phyloP scores from a whole-genome alignment of 2,797 vertebrate species.

The Siniperca undulata region DNA sequence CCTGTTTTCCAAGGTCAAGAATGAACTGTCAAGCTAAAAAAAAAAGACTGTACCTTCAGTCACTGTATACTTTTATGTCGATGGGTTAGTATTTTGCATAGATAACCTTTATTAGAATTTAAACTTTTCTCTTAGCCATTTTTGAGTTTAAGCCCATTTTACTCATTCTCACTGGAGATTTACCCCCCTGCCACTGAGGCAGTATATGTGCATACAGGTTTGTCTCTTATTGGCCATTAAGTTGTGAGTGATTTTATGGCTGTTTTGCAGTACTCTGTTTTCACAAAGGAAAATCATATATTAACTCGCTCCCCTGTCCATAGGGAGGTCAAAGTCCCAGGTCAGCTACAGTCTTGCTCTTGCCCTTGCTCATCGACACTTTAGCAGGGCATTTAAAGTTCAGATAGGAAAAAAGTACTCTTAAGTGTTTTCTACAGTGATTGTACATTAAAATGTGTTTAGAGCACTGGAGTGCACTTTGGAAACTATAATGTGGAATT shows the following conservation, averaged over 20 bases:
- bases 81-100: conserved; percentile 19
- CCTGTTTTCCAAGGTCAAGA: conserved; percentile 18
- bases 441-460: conserved; percentile 76
- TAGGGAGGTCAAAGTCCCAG: conserved; percentile 56
- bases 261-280: conserved; percentile 58
- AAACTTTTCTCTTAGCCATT: not conserved
- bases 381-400: conserved; percentile 66
- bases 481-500: conserved; percentile 73
- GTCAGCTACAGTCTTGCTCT: conserved; percentile 43
- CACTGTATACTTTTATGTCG: not conserved
- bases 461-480: conserved; percentile 78
- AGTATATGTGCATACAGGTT: conserved; percentile 34
- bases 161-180: conserved; percentile 21
- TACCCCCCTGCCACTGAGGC: conserved; percentile 16
- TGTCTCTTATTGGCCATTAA: conserved; percentile 67
- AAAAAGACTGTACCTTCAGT: not conserved
- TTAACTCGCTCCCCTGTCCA: conserved; percentile 56
- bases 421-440: conserved; percentile 68
- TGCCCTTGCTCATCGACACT: conserved; percentile 60
- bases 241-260: conserved; percentile 63
- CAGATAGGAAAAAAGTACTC: conserved; percentile 40
- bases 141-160: not conserved
- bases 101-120: conserved; percentile 4
- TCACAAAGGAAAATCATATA: conserved; percentile 70
- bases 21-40: not conserved